Evolutionary conservation across 2,797 vertebrate genomes (phyloP).

Genomic region (Propithecus deckenii): DNA sequence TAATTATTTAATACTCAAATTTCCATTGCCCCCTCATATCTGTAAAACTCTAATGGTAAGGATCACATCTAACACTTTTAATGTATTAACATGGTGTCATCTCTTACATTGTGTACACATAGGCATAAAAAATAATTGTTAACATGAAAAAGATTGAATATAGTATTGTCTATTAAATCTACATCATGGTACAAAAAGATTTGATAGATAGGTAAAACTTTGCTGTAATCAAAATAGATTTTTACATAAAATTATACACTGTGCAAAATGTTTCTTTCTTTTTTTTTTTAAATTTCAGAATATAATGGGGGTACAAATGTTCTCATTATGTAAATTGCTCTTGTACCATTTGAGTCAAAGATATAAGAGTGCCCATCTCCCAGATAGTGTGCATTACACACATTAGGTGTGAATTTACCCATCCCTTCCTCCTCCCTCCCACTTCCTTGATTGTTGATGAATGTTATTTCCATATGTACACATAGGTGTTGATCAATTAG

Average conservation of each 20-base stretch:
- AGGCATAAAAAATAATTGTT: not conserved
- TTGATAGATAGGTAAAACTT: not conserved
- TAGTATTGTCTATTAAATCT: not conserved
- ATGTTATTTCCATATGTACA: no score
- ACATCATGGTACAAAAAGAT: not conserved
- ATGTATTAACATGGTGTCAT: not conserved
- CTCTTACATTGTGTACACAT: not conserved
- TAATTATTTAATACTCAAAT: not conserved
- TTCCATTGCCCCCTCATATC: not conserved
- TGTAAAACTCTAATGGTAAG: not conserved
- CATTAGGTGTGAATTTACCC: no score
- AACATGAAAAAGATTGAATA: not conserved
- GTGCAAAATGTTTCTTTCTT: not conserved
- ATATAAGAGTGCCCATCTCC: no score
- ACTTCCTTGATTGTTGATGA: no score
- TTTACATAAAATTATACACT: not conserved
- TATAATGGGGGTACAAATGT: no score
- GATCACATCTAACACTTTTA: not conserved
- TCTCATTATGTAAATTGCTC: no score
- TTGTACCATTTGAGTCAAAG: no score
- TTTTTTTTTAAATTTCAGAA: no score
- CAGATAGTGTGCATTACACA: no score
- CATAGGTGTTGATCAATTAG: no score
- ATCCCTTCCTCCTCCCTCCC: no score
- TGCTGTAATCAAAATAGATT: not conserved